Percentiles rank a stretch among this genome's conserved stretches.
Evolutionary conservation across 2,888 invertebrate genomes (phyloP).

Genomic region (Arenicola marina): DNA sequence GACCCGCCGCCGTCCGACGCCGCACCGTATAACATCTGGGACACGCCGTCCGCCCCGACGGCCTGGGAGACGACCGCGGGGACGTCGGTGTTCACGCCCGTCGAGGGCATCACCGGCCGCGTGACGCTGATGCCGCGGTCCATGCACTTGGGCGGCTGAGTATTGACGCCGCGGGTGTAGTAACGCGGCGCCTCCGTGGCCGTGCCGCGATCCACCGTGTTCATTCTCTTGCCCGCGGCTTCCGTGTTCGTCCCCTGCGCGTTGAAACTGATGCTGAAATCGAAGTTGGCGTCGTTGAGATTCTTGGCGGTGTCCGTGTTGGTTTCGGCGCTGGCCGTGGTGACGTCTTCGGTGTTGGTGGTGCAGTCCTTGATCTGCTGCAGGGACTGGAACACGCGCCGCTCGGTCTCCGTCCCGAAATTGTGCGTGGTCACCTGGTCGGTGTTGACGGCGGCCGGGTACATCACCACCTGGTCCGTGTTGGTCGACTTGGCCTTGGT

Average conservation of each 20-base stretch:
- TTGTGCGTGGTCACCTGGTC: conserved; percentile 23
- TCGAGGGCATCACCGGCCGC: neutral
- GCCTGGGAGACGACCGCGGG: neutral
- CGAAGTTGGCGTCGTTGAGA: neutral
- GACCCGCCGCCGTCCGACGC: neutral
- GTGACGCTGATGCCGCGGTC: conserved; percentile 4
- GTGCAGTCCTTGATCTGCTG: conserved; percentile 2
- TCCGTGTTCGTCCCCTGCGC: conserved; percentile 9
- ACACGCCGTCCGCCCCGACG: neutral
- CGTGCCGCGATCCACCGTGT: neutral
- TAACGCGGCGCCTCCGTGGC: conserved; percentile 1
- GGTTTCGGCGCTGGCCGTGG: conserved; percentile 6
- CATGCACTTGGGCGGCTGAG: conserved; percentile 6
- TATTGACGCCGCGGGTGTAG: conserved; percentile 5
- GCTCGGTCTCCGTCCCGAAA: conserved; percentile 15
- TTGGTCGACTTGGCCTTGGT: conserved; percentile 38
- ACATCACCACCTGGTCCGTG: conserved; percentile 41
- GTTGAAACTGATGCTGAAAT: neutral
- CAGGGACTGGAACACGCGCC: conserved; percentile 12
- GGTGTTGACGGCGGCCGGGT: conserved; percentile 48
- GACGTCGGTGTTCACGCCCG: neutral
- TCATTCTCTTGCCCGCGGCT: too few species aligned
- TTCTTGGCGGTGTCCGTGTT: conserved; percentile 1
- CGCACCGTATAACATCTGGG: neutral
- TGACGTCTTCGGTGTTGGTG: conserved; percentile 7